Evolutionary conservation across 2,797 vertebrate genomes (phyloP), one percentile per base, ranked within the genome.

Genomic region (Furcifer pardalis): DNA sequence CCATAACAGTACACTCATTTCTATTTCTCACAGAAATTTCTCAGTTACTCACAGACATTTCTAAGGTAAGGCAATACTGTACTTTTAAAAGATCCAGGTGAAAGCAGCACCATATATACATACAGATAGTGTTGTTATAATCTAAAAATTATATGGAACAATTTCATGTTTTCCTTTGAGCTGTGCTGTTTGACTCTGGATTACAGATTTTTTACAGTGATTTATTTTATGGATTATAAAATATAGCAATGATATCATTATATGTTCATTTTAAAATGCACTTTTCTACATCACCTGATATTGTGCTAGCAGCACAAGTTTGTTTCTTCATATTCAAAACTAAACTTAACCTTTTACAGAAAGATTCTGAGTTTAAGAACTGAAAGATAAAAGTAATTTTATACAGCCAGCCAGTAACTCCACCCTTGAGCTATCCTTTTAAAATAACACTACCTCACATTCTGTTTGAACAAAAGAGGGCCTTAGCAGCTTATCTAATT

Each of bases 401-500:
- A 78, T 37, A 30, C 6, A 13, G 62, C 63, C 40, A 63, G 52
- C 32, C 62, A 30, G 13, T 42, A 2, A 37, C 25, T 9, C 37
- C 27, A 27, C 30, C 32, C 17, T 12, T 71, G 60, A 25, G n/a
- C 15, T 19, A 27, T 8, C 37, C 35, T 23, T 62, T n/a, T 37
- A 6, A 40, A 56, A 5, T 30, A 27, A 37, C 65, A 40, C 4
- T 40, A 74, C 32, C 32, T 21, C 27, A 4, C 44, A 32, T 2
- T 60, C 46, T 84, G 79, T 74, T 52, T 32, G 32, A 35, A 81
- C 21, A 30, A 65, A n/a, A 62, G 42, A 65, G n/a, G 7, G 25
- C 44, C 40, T 42, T 77, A 68, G n/a, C 74, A 59, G 59, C 60
- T 77, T 72, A 42, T 69, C 68, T 79, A 78, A 78, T 19, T 46